Percentiles rank a stretch among this genome's conserved stretches.
Conservation (phyloP, 2,113 vertebrate genomes). For the Ictalurus punctatus region DNA sequence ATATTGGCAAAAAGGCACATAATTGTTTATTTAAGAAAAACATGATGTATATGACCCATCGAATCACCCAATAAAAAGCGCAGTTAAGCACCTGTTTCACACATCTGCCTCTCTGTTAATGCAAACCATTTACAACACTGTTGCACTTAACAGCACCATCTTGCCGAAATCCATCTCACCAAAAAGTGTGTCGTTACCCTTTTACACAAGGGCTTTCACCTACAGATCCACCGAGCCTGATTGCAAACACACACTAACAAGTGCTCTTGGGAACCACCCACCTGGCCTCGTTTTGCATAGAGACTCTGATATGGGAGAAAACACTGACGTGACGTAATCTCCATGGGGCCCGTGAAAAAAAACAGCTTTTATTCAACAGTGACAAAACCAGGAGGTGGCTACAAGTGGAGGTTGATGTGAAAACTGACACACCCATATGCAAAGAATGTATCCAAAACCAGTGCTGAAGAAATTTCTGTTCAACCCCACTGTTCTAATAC, state of each 20-base stretch:
- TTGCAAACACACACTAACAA: conserved; percentile 20
- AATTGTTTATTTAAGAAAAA: background rate
- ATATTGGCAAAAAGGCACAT: background rate
- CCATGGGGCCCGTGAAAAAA: background rate
- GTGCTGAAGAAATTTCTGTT: background rate
- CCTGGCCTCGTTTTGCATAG: background rate
- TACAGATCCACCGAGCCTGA: conserved; percentile 8
- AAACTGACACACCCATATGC: background rate
- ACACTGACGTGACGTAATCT: background rate
- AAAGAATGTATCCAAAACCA: conserved; percentile 2
- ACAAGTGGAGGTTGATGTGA: background rate
- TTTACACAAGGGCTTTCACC: background rate
- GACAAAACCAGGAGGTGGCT: background rate
- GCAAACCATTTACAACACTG: background rate
- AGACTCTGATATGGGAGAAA: background rate
- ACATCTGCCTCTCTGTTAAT: background rate
- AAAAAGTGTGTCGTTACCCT: background rate
- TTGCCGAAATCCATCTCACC: background rate
- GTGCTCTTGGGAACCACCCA: conserved; percentile 30
- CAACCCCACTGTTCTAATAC: background rate
- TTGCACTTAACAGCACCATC: background rate
- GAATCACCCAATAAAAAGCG: background rate
- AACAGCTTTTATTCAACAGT: background rate
- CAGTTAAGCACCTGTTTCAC: background rate
- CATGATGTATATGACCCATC: background rate